Evolutionary conservation across 2,113 vertebrate species (phyloP).

Genomic region (Peromyscus polionotus): DNA sequence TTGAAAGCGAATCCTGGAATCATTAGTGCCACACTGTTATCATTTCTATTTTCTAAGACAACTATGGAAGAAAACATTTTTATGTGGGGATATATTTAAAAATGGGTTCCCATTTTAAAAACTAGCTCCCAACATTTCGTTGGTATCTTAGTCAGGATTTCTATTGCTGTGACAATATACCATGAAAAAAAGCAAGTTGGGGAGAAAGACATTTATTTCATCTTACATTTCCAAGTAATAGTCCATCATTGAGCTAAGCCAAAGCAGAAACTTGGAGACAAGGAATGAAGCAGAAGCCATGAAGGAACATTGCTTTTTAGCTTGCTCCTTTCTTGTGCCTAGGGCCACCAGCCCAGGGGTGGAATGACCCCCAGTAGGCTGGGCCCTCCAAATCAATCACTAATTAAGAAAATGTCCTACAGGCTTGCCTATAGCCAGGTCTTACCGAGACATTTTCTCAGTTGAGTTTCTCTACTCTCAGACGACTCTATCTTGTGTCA

Average conservation of each 20-base stretch:
- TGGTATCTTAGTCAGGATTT: background rate
- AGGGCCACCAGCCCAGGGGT: background rate
- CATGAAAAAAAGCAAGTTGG: background rate
- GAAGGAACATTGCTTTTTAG: background rate
- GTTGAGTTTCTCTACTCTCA: background rate
- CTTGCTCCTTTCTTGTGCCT: background rate
- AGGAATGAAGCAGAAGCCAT: background rate
- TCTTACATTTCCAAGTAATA: background rate
- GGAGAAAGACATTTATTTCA: background rate
- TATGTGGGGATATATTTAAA: background rate
- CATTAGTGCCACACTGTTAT: background rate
- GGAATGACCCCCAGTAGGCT: background rate
- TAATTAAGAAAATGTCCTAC: background rate
- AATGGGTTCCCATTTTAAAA: background rate
- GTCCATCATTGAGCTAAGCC: background rate
- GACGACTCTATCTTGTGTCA: background rate
- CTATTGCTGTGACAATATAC: background rate
- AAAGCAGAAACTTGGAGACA: background rate
- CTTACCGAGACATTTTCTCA: background rate
- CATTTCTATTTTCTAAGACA: background rate
- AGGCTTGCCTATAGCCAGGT: background rate
- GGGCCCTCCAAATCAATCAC: background rate
- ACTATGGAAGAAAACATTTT: background rate
- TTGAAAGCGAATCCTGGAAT: background rate
- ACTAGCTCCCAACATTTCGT: background rate